Evolutionary conservation across 2,113 vertebrate genomes (phyloP).

Genomic region (Gyps fulvus): DNA sequence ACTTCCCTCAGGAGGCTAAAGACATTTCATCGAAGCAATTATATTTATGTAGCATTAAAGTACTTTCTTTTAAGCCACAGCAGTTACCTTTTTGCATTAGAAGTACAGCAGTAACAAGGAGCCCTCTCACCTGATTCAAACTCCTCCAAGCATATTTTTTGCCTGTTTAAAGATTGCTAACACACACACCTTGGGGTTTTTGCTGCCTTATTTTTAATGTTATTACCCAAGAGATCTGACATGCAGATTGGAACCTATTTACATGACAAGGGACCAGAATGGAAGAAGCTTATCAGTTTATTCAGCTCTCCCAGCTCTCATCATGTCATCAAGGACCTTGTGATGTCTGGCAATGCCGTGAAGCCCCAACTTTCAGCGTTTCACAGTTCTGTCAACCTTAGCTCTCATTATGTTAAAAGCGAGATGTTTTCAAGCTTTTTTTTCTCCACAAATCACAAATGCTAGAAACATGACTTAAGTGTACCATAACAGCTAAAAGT

Average conservation of each 20-base stretch:
- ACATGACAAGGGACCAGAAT: slow-evolving; percentile 38
- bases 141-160: background rate
- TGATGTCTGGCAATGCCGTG: background rate
- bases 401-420: background rate
- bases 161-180: slow-evolving; percentile 15
- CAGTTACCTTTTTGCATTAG: background rate
- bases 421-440: background rate
- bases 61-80: background rate
- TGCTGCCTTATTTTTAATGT: background rate
- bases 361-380: background rate
- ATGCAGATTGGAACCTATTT: slow-evolving; percentile 41
- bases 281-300: slow-evolving; percentile 34
- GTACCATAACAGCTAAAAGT: background rate
- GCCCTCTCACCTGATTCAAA: background rate
- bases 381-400: background rate
- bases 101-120: background rate
- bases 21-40: slow-evolving; percentile 62
- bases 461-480: background rate
- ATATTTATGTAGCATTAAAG: slow-evolving; percentile 55
- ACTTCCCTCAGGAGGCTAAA: slow-evolving; percentile 61
- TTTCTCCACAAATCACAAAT: background rate
- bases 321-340: slow-evolving; percentile 32
- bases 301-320: slow-evolving; percentile 26
- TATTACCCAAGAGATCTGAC: slow-evolving; percentile 28
- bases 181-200: background rate